These are phyloP conservation scores for Drosophila melanogaster DNA, from an alignment of 1,140 invertebrate species.

Conservation along the genomic window DNA sequence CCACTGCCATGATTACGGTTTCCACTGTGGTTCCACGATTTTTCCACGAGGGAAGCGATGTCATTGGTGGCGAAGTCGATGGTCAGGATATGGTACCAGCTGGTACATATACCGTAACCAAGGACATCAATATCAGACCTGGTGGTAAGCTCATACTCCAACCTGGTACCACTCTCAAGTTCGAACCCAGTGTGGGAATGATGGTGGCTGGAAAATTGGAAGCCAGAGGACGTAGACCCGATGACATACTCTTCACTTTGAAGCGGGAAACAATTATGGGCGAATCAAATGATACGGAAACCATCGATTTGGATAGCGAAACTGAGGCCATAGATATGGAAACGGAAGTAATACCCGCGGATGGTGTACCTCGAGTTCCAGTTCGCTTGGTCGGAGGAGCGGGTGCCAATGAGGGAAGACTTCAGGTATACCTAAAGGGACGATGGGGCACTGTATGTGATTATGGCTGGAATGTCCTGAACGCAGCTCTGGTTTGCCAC, in stretches of 20 bases:
- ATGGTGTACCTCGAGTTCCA: slow-evolving; percentile 87
- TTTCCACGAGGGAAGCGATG: slow-evolving; percentile 87
- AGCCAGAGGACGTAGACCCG: slow-evolving; percentile 90
- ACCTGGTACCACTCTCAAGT: slow-evolving; percentile 93
- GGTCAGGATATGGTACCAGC: slow-evolving; percentile 91
- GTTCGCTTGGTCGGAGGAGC: slow-evolving; percentile 91
- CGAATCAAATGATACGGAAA: slow-evolving; percentile 86
- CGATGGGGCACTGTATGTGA: slow-evolving; percentile 99
- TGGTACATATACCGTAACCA: slow-evolving; percentile 93
- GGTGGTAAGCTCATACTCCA: slow-evolving; percentile 94
- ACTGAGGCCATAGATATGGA: slow-evolving; percentile 85
- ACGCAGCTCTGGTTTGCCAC: slow-evolving; percentile 97
- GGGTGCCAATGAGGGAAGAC: slow-evolving; percentile 90
- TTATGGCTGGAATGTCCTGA: slow-evolving; percentile 96
- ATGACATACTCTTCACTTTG: slow-evolving; percentile 91
- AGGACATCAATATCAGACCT: slow-evolving; percentile 96
- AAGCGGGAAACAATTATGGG: slow-evolving; percentile 89
- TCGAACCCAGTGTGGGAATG: slow-evolving; percentile 96
- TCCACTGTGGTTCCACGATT: slow-evolving; percentile 92
- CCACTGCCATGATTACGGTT: slow-evolving; percentile 86
- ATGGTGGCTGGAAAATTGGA: slow-evolving; percentile 97
- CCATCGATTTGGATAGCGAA: slow-evolving; percentile 78
- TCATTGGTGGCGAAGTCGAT: slow-evolving; percentile 95
- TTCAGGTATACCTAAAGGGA: slow-evolving; percentile 92
- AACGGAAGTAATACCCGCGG: slow-evolving; percentile 85